Evolutionary conservation across 2,797 vertebrate species (phyloP).

Genomic region (Masticophis lateralis): DNA sequence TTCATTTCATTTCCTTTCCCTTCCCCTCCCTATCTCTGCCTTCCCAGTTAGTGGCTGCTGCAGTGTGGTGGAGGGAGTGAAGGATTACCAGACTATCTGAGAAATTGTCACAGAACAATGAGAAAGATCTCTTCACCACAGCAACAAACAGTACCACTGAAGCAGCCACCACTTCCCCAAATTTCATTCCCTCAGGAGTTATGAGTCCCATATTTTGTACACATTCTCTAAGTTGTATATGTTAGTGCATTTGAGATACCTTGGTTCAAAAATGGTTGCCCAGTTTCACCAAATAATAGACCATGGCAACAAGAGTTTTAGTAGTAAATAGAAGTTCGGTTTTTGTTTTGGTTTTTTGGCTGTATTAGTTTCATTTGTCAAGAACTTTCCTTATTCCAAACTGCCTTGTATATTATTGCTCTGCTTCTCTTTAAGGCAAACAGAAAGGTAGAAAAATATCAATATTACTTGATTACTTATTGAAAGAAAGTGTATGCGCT

Average conservation of each 20-base stretch:
- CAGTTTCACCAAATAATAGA: neutral
- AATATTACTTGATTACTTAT: conserved; percentile 28
- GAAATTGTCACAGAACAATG: neutral
- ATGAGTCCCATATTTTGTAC: neutral
- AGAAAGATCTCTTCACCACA: neutral
- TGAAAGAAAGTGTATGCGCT: conserved; percentile 15
- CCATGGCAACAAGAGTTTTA: neutral
- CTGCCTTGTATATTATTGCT: neutral
- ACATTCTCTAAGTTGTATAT: neutral
- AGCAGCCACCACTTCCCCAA: neutral
- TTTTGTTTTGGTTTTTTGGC: neutral
- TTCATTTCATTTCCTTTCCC: too few relatives aligned
- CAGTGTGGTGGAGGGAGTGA: neutral
- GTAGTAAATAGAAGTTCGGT: neutral
- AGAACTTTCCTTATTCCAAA: neutral
- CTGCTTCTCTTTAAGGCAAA: neutral
- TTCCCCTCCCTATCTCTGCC: too few relatives aligned
- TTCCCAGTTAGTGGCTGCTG: neutral
- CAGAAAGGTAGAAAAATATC: neutral
- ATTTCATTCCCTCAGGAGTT: neutral
- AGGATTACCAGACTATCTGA: neutral
- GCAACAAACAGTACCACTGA: neutral
- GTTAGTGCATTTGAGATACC: neutral
- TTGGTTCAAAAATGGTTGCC: neutral
- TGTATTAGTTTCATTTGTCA: neutral